Evolutionary conservation across 2,888 invertebrate species (phyloP), one percentile per base, ranked within the genome.

Genomic region (Bugulina stolonifera): DNA sequence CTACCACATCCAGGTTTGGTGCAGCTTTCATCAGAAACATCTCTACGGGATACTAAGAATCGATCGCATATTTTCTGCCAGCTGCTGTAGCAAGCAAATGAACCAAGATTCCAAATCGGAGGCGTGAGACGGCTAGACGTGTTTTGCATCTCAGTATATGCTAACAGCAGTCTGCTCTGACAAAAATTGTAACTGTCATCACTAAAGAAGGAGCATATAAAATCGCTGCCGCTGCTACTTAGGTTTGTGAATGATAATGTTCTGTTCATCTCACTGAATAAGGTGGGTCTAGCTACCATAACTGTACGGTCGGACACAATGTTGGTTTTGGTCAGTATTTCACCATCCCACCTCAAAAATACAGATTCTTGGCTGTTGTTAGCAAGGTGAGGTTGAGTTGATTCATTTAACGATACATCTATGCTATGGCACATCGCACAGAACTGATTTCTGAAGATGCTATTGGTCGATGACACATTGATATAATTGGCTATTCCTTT

Each of bases 191-290:
- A 34, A 32, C 32, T 14, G 5, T 3, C 2, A 14, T 64, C 25
- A 14, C 5, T 32, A 64, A 64, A 64, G 5, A 29, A 64, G 14
- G 64, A 64, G 64, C 64, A 64, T 25, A n/a, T 25, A 64, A 64
- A 18, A 5, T 57, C 23, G 5, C 3, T 23, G 5, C 27, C n/a
- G n/a, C 3, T 5, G 18, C 43, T 43, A 43, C 18, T 43, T 5
- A 43, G 18, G 43, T 43, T 18, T 10, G 57, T 57, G 57, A 57
- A 57, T 5, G 57, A 27, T 14, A 57, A 57, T 25, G 57, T 57
- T 3, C 14, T 27, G n/a, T 25, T 25, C 5, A 23, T 3, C n/a
- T 18, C n/a, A 57, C n/a, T 55, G 23, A 23, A 55, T 5, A 55
- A 23, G 3, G 23, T 55, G 5, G 55, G 55, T 25, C 55, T 55